Conservation (phyloP, 2,888 invertebrate genomes). For the Orchesellides sinensis region DNA sequence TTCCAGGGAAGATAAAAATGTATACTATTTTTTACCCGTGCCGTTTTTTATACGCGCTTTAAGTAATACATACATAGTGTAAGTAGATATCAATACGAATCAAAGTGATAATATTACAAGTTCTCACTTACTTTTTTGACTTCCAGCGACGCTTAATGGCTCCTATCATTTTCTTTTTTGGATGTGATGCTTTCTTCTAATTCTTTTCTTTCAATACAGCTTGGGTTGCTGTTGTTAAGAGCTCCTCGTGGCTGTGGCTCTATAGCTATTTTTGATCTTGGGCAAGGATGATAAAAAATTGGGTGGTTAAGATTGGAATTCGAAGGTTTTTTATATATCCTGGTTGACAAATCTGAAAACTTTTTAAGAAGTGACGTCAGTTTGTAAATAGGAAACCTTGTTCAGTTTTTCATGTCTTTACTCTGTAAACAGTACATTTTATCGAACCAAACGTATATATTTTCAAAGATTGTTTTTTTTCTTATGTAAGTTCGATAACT, state of each 20-base stretch:
- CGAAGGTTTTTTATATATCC: neutral
- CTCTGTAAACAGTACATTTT: neutral
- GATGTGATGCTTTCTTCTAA: neutral
- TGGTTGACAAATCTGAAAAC: constrained; percentile 3
- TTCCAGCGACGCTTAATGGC: constrained; percentile 74
- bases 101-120: constrained; percentile 23
- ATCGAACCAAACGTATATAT: neutral
- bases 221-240: neutral
- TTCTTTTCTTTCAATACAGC: neutral
- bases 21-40: no score
- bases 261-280: constrained; percentile 23
- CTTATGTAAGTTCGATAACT: neutral
- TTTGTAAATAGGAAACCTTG: constrained; percentile 16
- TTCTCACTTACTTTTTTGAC: constrained; percentile 73
- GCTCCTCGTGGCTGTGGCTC: neutral
- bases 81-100: constrained; percentile 11
- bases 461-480: neutral
- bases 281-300: constrained; percentile 4
- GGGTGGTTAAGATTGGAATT: constrained; percentile 16
- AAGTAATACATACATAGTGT: neutral
- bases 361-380: constrained; percentile 5
- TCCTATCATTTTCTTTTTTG: constrained; percentile 68
- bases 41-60: neutral
- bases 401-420: constrained; percentile 6
- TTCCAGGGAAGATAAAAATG: constrained; percentile 3